Conservation (phyloP, 2,888 invertebrate genomes). For the Trichogramma dendrolimi region DNA sequence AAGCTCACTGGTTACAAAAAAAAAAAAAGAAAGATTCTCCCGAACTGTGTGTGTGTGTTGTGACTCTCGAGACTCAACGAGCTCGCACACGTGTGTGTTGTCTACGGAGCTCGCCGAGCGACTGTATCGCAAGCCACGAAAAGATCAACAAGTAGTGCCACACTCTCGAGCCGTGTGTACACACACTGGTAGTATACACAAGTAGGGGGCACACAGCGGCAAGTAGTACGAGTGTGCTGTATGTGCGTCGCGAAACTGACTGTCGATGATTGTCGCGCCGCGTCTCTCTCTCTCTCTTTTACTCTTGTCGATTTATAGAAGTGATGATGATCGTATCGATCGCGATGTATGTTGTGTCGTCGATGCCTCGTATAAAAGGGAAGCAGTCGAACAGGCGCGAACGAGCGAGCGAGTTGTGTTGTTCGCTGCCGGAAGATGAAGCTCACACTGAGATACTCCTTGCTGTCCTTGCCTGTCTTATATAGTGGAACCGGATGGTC, state of each 20-base stretch:
- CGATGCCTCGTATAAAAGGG: too few relatives aligned
- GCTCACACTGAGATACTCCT: conserved; percentile 51
- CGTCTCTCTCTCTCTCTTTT: conserved; percentile 7
- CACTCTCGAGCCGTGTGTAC: too few relatives aligned
- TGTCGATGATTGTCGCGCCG: neutral
- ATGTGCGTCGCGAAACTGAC: neutral
- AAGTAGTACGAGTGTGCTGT: neutral
- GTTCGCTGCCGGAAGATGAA: conserved; percentile 46
- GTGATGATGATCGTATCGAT: conserved; percentile 20
- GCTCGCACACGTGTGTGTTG: too few relatives aligned
- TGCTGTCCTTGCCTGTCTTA: conserved; percentile 53
- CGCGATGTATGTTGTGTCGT: neutral
- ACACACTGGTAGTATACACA: too few relatives aligned
- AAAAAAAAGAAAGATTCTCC: too few relatives aligned
- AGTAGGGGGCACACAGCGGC: too few relatives aligned
- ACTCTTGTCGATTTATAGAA: neutral
- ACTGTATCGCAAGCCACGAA: too few relatives aligned
- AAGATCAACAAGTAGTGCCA: too few relatives aligned
- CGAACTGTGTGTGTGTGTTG: too few relatives aligned
- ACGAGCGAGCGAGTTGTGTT: conserved; percentile 38
- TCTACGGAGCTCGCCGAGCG: too few relatives aligned
- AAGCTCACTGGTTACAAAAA: too few relatives aligned
- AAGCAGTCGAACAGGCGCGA: neutral
- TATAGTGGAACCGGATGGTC: conserved; percentile 47
- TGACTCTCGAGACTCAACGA: too few relatives aligned